Conservation (phyloP, 1,140 invertebrate species). For the Polyergus mexicanus region DNA sequence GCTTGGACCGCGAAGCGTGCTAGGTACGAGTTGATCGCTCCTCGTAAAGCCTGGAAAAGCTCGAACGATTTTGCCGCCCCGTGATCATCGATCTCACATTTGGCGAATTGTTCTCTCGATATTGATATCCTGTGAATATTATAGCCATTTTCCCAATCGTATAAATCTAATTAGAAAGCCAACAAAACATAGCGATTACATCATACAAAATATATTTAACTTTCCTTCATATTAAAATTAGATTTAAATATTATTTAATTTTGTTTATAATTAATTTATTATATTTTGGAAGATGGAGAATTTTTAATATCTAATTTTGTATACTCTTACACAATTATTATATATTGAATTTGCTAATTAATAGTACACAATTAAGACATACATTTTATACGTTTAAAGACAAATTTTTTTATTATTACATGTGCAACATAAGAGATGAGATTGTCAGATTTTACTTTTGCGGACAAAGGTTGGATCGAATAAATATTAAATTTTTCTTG, state of each 20-base stretch:
- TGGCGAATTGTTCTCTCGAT: slow-evolving; percentile 47
- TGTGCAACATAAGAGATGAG: not conserved
- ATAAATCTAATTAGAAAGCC: not conserved
- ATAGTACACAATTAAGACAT: not conserved
- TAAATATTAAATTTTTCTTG: slow-evolving; percentile 6
- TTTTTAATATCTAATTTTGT: not conserved
- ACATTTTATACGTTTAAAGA: not conserved
- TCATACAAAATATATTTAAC: not conserved
- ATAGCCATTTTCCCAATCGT: not conserved
- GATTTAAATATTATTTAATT: not conserved
- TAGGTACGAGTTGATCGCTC: slow-evolving; percentile 70
- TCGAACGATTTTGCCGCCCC: slow-evolving; percentile 31
- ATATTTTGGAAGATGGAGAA: not conserved
- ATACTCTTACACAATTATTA: not conserved
- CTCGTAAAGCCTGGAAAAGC: slow-evolving; percentile 74
- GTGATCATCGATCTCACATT: slow-evolving; percentile 47
- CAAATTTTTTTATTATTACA: not conserved
- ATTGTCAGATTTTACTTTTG: not conserved
- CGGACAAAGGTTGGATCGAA: not conserved
- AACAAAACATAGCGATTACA: not conserved
- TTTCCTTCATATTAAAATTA: not conserved
- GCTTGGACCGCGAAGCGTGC: slow-evolving; percentile 69
- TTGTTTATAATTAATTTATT: slow-evolving; percentile 7
- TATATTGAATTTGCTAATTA: not conserved
- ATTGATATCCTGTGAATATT: not conserved